These are phyloP conservation scores for Laothoe populi DNA, from an alignment of 2,888 invertebrate genomes.

Conservation along the genomic window DNA sequence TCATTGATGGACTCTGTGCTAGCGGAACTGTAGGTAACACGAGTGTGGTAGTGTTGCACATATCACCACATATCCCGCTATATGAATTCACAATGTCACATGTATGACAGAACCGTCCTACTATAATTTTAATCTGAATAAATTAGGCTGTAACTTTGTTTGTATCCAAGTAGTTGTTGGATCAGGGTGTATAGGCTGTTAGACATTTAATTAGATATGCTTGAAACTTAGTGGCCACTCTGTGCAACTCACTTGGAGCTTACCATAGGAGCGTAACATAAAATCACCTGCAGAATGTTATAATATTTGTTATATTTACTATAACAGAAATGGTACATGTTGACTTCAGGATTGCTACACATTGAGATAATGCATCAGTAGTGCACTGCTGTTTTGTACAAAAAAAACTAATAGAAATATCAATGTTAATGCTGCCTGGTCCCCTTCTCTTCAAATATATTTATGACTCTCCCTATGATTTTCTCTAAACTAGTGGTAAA, in stretches of 20 bases:
- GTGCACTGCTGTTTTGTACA: not conserved
- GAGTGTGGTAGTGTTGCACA: conserved; percentile 58
- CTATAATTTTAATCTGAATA: conserved; percentile 53
- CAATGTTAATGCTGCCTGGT: too few species aligned
- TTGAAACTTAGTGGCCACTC: not conserved
- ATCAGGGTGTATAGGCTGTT: not conserved
- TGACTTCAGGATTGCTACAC: not conserved
- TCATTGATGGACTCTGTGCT: conserved; percentile 4
- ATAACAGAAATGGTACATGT: not conserved
- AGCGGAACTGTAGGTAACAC: conserved; percentile 27
- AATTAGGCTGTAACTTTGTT: conserved; percentile 21
- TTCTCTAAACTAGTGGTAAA: not conserved
- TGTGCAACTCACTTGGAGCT: not conserved
- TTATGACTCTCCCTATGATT: not conserved
- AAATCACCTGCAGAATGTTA: not conserved
- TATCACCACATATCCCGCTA: conserved; percentile 59
- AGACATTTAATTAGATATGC: conserved; percentile 4
- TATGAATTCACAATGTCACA: conserved; percentile 55
- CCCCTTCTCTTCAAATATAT: not conserved
- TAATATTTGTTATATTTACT: not conserved
- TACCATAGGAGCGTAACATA: too few species aligned
- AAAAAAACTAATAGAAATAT: not conserved
- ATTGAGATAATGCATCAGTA: not conserved
- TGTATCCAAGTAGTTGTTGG: conserved; percentile 6
- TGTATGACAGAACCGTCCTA: conserved; percentile 74